Evolutionary conservation across 2,113 vertebrate genomes (phyloP).

Genomic region (Cochlearius cochlearius): DNA sequence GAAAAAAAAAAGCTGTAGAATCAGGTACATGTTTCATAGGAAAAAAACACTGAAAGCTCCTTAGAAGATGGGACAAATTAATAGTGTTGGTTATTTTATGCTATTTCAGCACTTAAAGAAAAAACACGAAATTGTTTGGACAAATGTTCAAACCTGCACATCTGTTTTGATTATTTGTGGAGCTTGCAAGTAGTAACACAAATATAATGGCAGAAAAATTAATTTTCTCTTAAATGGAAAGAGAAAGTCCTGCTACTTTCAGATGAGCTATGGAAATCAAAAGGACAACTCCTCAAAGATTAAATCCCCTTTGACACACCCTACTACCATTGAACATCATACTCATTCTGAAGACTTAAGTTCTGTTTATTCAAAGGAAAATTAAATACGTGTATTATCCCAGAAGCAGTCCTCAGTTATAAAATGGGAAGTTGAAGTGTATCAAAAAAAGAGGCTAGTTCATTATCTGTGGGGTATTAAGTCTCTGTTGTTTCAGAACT

Average conservation of each 20-base stretch:
- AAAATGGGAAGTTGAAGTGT: neutral
- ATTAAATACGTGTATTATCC: neutral
- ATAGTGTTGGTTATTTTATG: neutral
- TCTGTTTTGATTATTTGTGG: neutral
- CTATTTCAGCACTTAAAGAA: neutral
- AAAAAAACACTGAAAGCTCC: neutral
- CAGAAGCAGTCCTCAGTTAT: neutral
- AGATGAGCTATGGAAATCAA: neutral
- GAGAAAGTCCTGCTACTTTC: neutral
- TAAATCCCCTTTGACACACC: neutral
- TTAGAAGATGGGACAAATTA: neutral
- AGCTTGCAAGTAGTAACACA: neutral
- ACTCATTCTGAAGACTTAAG: neutral
- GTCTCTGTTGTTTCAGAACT: neutral
- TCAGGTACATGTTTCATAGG: neutral
- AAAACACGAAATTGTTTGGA: neutral
- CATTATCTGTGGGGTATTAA: neutral
- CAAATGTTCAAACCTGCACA: neutral
- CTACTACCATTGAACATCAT: neutral
- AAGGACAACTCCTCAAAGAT: neutral
- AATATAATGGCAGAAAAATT: neutral
- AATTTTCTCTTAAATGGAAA: neutral
- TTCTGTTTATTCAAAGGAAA: neutral
- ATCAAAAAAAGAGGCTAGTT: neutral
- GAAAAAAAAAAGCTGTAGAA: neutral